phyloP scores from a whole-genome alignment of 2,888 invertebrate species.

The Scrobipalpa atriplicella region DNA sequence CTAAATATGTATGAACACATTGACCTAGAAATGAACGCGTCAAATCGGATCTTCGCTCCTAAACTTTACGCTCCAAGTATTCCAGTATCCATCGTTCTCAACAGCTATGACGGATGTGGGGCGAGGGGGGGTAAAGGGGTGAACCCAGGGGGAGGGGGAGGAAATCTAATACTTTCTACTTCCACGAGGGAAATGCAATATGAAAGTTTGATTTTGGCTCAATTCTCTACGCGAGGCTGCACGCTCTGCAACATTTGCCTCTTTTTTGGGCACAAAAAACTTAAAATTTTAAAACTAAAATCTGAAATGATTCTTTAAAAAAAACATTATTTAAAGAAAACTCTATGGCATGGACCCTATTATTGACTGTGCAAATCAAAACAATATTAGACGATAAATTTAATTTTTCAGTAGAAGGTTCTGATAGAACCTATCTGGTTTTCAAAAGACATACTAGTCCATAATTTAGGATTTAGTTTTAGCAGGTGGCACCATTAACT shows the following conservation, averaged over 20 bases:
- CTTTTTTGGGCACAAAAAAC: background rate
- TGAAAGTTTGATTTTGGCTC: conserved; percentile 15
- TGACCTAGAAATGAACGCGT: background rate
- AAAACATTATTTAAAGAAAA: no score
- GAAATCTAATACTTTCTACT: conserved; percentile 14
- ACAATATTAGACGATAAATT: no score
- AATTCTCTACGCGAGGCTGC: background rate
- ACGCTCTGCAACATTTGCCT: background rate
- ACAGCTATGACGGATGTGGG: background rate
- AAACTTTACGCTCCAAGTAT: conserved; percentile 10
- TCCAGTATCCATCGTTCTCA: background rate
- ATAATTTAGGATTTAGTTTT: no score
- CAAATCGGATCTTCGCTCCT: conserved; percentile 4
- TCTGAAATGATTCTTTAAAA: no score
- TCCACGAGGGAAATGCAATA: conserved; percentile 9
- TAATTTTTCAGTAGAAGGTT: no score
- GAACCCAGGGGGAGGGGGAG: conserved; percentile 1
- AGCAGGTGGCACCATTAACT: no score
- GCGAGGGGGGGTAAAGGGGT: background rate
- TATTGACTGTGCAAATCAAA: no score
- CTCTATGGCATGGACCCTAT: no score
- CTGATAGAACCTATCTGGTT: no score
- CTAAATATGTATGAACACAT: background rate
- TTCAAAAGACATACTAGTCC: no score
- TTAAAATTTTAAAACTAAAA: background rate